These are phyloP conservation scores for Drosophila helvetica DNA, from an alignment of 2,888 invertebrate species.

Conservation along the genomic window DNA sequence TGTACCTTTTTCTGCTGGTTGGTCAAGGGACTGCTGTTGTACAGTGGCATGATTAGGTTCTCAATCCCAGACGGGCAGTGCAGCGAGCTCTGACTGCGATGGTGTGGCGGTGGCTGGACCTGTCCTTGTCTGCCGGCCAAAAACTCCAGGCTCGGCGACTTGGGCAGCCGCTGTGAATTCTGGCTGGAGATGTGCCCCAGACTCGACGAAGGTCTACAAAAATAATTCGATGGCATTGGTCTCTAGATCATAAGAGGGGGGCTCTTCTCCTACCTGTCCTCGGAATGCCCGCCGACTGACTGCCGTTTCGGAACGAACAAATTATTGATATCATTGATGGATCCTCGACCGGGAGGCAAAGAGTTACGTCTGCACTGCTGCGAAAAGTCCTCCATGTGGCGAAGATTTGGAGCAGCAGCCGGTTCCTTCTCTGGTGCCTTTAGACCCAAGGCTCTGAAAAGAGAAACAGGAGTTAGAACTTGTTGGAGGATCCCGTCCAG, in stretches of 20 bases:
- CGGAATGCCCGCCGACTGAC: neutral
- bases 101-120: neutral
- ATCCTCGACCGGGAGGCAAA: constrained; percentile 79
- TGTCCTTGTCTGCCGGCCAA: neutral
- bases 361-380: constrained; percentile 36
- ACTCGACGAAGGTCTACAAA: neutral
- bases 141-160: neutral
- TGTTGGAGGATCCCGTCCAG: neutral
- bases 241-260: neutral
- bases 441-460: constrained; percentile 46
- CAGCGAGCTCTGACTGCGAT: constrained; percentile 19
- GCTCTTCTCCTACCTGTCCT: neutral
- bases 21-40: constrained; percentile 59
- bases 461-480: neutral
- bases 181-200: constrained; percentile 4
- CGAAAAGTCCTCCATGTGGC: constrained; percentile 16
- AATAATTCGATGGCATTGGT: neutral
- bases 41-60: constrained; percentile 43
- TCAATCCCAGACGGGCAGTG: constrained; percentile 54
- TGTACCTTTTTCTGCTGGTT: constrained; percentile 19
- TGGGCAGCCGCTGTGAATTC: constrained; percentile 1
- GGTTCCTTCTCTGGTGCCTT: constrained; percentile 8
- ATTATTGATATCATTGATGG: constrained; percentile 84
- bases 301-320: neutral
- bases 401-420: neutral